Base-by-base conservation (phyloP, 2,113 vertebrate genomes). In the Campylomormyrus tamandua region DNA sequence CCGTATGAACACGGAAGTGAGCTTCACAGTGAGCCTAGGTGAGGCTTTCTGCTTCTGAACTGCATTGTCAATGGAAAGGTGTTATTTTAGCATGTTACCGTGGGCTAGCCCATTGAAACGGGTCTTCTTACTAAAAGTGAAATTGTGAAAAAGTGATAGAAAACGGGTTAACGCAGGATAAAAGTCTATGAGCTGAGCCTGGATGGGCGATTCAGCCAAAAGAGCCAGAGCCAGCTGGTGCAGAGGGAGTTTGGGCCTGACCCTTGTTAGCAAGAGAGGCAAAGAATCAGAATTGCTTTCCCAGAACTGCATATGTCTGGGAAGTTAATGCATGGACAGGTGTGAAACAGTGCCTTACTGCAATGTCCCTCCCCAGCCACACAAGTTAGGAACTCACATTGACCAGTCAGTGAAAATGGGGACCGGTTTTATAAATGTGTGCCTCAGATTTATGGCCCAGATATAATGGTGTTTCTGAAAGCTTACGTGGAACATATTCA, bases 351-450 rank as follows among this genome's bases (percentile, higher is more conserved):
- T 39, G 5, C n/a, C 31, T 50, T 15, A 17, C 5, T 50, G 27
- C 27, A 77, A 11, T 77, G 70, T 77, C 70, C 31, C 31, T 77
- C 70, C 70, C 70, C 21, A 11, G 45, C 83, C 45, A 13, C n/a
- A 24, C 21, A 45, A 31, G 31, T 39, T 48, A 85, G 39, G 4
- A 77, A 77, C 39, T 45, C 45, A 8, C 62, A 83, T 45, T 62
- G 48, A 88, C 24, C 62, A 49, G 46, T 88, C 87, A 42, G 19
- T 11, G 8, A 49, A 89, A 31, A 1, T 70, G 42, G 70, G 31
- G 52, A 88, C 27, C 35, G 8, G 21, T 49, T 89, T 77, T 74
- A 89, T 89, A 89, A 50, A 89, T 89, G 66, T 35, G 88, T 17
- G 88, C n/a, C 46, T 50, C 42, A 49, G n/a, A 89, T 77, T 88